phyloP scores from a whole-genome alignment of 2,113 vertebrate genomes.

The Oreotrochilus melanogaster region DNA sequence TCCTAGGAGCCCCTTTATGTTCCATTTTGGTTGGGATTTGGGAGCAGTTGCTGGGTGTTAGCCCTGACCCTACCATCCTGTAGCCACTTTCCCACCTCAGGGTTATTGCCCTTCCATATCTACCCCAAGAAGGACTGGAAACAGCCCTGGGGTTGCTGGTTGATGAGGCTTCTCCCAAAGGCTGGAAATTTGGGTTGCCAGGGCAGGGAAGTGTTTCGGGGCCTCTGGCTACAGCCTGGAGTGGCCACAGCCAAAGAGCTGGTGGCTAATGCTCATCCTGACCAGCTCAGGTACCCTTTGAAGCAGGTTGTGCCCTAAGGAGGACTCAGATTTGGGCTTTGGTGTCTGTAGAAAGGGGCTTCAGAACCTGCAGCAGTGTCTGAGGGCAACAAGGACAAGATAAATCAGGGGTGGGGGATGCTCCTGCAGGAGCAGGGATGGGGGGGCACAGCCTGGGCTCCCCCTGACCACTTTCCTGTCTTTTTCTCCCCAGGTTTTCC shows the following conservation, averaged over 20 bases:
- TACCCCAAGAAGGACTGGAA: not conserved
- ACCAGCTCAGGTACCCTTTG: not conserved
- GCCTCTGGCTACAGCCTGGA: not conserved
- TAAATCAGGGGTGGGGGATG: fast-evolving
- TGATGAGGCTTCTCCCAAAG: not conserved
- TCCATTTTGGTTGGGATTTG: slow-evolving; percentile 61
- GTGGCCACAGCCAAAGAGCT: not conserved
- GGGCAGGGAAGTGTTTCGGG: not conserved
- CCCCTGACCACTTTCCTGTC: not conserved
- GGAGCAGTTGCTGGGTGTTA: not conserved
- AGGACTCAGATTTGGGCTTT: not conserved
- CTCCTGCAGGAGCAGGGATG: not conserved
- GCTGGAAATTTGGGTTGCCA: not conserved
- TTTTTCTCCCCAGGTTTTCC: slow-evolving; percentile 88
- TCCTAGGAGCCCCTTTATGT: slow-evolving; percentile 44
- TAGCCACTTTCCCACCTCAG: not conserved
- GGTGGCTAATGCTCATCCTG: not conserved
- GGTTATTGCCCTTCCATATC: not conserved
- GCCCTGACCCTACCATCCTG: slow-evolving; percentile 35
- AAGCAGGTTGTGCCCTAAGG: not conserved
- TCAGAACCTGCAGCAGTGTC: fast-evolving
- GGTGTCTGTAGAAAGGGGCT: not conserved
- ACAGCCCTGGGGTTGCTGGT: not conserved
- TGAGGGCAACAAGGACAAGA: not conserved
- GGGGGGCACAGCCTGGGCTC: not conserved